Base-by-base conservation (phyloP, 2,888 invertebrate genomes). In the Belgica antarctica region DNA sequence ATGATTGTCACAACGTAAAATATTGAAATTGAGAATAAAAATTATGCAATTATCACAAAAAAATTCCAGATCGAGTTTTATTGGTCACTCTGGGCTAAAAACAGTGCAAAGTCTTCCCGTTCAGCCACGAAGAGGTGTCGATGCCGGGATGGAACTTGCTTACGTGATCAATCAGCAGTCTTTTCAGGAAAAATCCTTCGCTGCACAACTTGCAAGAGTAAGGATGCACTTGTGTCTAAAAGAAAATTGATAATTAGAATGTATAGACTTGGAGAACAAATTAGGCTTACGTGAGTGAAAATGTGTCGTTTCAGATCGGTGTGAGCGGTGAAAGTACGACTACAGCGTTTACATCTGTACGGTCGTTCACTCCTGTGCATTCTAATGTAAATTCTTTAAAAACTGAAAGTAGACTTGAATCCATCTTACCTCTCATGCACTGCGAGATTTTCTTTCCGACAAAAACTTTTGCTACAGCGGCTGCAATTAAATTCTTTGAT, bases 21-120 rank as follows among this genome's bases (percentile, higher is more conserved):
- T 52, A 52, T 41, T 41, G 12, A 12, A 52, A 52, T 52, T 52
- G 52, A 52, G 52, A 52, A 52, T 52, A 52, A 52, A 52, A 52
- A 52, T 52, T 52, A 52, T 52, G 52, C 52, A 52, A 52, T 22
- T 52, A 52, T 52, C 52, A 52, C 52, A 52, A 52, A 41, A n/a
- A n/a, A n/a, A n/a, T n/a, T n/a, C n/a, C n/a, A n/a, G n/a, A n/a
- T n/a, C n/a, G n/a, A n/a, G n/a, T n/a, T n/a, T n/a, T n/a, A n/a
- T n/a, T n/a, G n/a, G n/a, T n/a, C n/a, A n/a, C n/a, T n/a, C n/a
- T n/a, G 34, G 34, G 5, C 12, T 31, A 41, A 52, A 52, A 52
- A 19, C 24, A 4, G 12, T 52, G 52, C 2, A 22, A 5, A 4
- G 52, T 52, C 24, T 52, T 52, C 24, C 52, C 52, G 24, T 8